A percentile compares a stretch with the other conserved stretches of the same genome.
phyloP scores from a whole-genome alignment of 1,140 invertebrate genomes.

The Ylistrum balloti region DNA sequence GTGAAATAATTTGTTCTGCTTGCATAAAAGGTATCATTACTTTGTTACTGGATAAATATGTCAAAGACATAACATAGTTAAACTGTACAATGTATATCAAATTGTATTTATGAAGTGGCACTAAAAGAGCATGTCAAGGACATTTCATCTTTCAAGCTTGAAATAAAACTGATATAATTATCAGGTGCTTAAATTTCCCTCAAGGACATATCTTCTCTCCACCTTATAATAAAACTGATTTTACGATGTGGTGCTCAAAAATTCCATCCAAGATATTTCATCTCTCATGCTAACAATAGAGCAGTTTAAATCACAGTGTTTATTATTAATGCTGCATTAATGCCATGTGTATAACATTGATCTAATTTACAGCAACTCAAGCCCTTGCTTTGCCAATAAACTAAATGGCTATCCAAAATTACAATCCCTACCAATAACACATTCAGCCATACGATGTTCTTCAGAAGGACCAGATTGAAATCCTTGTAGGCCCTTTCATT shows the following conservation, averaged over 20 bases:
- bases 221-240: background rate
- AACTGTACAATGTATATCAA: background rate
- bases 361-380: background rate
- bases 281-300: too few relatives aligned
- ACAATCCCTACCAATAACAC: too few relatives aligned
- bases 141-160: background rate
- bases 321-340: conserved; percentile 15
- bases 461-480: too few relatives aligned
- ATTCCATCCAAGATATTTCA: too few relatives aligned
- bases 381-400: background rate
- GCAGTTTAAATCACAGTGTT: too few relatives aligned
- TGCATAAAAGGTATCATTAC: background rate
- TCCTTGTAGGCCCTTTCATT: too few relatives aligned
- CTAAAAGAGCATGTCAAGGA: background rate
- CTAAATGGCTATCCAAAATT: background rate
- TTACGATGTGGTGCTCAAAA: background rate
- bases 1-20: too few relatives aligned
- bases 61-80: background rate
- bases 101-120: background rate
- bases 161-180: background rate
- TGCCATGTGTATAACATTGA: background rate
- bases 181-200: background rate
- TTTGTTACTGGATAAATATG: background rate
- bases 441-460: too few relatives aligned
- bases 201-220: background rate